Percentiles rank a stretch among this genome's conserved stretches.
Conservation (phyloP, 2,797 vertebrate genomes). For the Sciurus vulgaris region DNA sequence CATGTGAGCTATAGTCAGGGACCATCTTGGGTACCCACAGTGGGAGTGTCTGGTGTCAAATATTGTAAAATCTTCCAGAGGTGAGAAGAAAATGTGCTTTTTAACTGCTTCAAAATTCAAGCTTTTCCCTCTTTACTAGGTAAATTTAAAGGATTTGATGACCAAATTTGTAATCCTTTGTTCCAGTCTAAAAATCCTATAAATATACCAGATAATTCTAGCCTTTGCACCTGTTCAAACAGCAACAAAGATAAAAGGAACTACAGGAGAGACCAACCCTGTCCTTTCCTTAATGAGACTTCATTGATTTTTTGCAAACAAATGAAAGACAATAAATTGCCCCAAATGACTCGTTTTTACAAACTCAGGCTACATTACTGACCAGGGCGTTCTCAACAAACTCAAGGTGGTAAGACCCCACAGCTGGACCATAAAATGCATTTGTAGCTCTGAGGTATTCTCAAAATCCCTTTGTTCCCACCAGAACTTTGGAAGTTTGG, state of each 20-base stretch:
- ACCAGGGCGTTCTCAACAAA: conserved; percentile 77
- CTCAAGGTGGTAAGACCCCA: conserved; percentile 74
- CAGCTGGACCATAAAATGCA: conserved; percentile 83
- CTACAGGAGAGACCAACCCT: conserved; percentile 81
- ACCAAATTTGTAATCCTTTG: conserved; percentile 80
- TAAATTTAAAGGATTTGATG: conserved; percentile 82
- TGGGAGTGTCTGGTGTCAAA: neutral
- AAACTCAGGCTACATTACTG: conserved; percentile 73
- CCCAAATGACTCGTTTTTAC: conserved; percentile 58
- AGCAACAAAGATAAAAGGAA: conserved; percentile 82
- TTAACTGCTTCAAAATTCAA: conserved; percentile 12
- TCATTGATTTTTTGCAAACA: conserved; percentile 83
- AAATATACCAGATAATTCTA: conserved; percentile 78
- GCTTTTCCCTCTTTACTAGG: neutral
- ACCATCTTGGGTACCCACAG: neutral
- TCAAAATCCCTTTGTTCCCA: conserved; percentile 72
- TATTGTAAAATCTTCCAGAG: neutral
- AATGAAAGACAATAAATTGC: conserved; percentile 86
- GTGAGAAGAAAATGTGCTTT: conserved; percentile 28
- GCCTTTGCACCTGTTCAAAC: conserved; percentile 87
- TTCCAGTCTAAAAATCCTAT: conserved; percentile 79
- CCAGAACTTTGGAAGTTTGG: conserved; percentile 20
- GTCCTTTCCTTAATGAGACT: conserved; percentile 84
- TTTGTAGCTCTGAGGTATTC: conserved; percentile 66
- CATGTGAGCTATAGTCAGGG: neutral